Evolutionary conservation across 2,797 vertebrate genomes (phyloP).

Genomic region (Arnoldichthys spilopterus): DNA sequence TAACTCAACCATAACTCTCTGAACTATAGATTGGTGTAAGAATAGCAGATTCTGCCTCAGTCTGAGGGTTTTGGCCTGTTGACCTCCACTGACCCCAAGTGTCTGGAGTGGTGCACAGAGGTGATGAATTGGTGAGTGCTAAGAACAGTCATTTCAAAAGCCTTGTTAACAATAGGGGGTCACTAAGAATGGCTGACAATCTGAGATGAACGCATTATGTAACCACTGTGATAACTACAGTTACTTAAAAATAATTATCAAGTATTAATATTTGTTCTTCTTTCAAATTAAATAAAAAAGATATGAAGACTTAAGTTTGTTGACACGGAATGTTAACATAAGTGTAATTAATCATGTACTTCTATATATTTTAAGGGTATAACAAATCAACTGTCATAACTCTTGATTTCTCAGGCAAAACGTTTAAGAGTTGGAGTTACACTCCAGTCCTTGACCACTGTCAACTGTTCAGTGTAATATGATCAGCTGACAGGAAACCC

Average conservation of each 20-base stretch:
- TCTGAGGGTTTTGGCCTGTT: conserved; percentile 20
- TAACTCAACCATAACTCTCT: conserved; percentile 14
- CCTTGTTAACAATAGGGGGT: conserved; percentile 23
- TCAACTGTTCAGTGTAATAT: conserved; percentile 33
- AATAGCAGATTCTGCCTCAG: conserved; percentile 10
- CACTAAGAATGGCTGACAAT: conserved; percentile 11
- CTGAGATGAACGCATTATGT: not conserved
- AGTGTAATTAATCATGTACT: not conserved
- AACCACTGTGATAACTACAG: conserved; percentile 1
- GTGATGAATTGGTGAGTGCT: conserved; percentile 26
- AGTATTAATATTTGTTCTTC: too few species aligned
- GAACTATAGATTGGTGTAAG: conserved; percentile 25
- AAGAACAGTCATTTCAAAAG: conserved; percentile 26
- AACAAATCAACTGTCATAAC: not conserved
- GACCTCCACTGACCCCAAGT: not conserved
- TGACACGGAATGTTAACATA: not conserved
- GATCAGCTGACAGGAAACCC: conserved; percentile 26
- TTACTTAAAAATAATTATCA: too few species aligned
- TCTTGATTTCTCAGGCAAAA: too few species aligned
- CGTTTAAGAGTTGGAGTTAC: not conserved
- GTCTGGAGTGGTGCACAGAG: not conserved
- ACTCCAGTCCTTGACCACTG: conserved; percentile 39
- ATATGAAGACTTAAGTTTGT: not conserved
- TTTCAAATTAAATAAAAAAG: not conserved
- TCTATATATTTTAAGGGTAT: not conserved